Percentiles rank a stretch among this genome's conserved stretches.
These are phyloP conservation scores for Megaceryle alcyon DNA, from an alignment of 2,797 vertebrate species.

Conservation along the genomic window DNA sequence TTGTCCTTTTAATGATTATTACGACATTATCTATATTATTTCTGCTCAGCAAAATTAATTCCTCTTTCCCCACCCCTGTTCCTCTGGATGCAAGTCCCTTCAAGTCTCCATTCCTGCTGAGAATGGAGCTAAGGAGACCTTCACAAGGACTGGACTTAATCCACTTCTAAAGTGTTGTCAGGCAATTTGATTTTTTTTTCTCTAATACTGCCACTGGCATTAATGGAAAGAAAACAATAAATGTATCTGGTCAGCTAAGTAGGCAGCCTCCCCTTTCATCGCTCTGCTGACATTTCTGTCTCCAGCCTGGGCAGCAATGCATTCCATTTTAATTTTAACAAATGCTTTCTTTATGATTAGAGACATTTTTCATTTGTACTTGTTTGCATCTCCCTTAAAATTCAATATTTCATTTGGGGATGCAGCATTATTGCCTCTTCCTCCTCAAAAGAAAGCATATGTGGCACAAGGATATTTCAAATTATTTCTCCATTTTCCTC, in stretches of 20 bases:
- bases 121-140: not conserved
- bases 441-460: conserved; percentile 34
- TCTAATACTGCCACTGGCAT: conserved; percentile 4
- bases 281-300: conserved; percentile 40
- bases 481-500: not conserved
- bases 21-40: conserved; percentile 45
- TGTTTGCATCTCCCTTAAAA: conserved; percentile 68
- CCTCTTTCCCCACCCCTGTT: not conserved
- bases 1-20: conserved; percentile 56
- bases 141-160: conserved; percentile 11
- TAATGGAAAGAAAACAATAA: conserved; percentile 58
- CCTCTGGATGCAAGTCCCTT: not conserved
- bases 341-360: conserved; percentile 55
- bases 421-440: not conserved
- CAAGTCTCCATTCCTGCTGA: not conserved
- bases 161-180: conserved; percentile 31
- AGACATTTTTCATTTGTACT: conserved; percentile 66
- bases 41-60: conserved; percentile 45
- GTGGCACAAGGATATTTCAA: conserved; percentile 39
- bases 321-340: conserved; percentile 64
- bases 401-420: conserved; percentile 46
- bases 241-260: conserved; percentile 48
- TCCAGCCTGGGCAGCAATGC: conserved; percentile 32
- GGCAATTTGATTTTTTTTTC: not conserved
- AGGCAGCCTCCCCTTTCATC: not conserved